phyloP scores from a whole-genome alignment of 2,888 invertebrate species.

The Mythimna ferrago region DNA sequence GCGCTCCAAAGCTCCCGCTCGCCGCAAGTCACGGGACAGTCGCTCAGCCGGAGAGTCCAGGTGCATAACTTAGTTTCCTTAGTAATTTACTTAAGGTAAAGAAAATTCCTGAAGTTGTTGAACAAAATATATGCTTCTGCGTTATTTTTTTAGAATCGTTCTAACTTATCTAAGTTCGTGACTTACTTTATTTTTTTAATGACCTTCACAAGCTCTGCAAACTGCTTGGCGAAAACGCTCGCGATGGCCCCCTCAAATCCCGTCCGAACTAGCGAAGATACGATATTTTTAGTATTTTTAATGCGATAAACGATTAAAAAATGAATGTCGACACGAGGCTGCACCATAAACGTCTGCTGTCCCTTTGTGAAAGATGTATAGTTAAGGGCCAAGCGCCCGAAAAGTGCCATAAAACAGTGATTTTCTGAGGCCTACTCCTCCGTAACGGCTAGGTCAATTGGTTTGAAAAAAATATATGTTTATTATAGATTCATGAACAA shows the following conservation, averaged over 20 bases:
- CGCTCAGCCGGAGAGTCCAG: conserved; percentile 84
- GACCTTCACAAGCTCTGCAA: background rate
- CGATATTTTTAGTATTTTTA: conserved; percentile 1
- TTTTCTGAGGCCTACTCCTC: too few relatives aligned
- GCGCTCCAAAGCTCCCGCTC: conserved; percentile 68
- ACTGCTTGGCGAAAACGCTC: conserved; percentile 26
- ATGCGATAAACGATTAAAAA: background rate
- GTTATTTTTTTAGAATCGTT: background rate
- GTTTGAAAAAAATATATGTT: too few relatives aligned
- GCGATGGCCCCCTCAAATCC: background rate
- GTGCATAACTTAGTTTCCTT: conserved; percentile 62
- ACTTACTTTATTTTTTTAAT: background rate
- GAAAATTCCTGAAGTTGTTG: background rate
- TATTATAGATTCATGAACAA: too few relatives aligned
- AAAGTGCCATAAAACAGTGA: too few relatives aligned
- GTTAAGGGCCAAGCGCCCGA: too few relatives aligned
- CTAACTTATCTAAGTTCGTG: background rate
- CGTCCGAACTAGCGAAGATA: background rate
- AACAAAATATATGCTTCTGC: conserved; percentile 17
- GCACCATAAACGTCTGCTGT: background rate
- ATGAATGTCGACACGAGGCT: background rate
- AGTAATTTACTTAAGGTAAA: conserved; percentile 14
- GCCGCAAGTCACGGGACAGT: conserved; percentile 85
- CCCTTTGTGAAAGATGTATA: background rate
- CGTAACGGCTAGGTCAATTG: too few relatives aligned